phyloP scores from a whole-genome alignment of 2,113 vertebrate species.

The Chloroceryle aenea region DNA sequence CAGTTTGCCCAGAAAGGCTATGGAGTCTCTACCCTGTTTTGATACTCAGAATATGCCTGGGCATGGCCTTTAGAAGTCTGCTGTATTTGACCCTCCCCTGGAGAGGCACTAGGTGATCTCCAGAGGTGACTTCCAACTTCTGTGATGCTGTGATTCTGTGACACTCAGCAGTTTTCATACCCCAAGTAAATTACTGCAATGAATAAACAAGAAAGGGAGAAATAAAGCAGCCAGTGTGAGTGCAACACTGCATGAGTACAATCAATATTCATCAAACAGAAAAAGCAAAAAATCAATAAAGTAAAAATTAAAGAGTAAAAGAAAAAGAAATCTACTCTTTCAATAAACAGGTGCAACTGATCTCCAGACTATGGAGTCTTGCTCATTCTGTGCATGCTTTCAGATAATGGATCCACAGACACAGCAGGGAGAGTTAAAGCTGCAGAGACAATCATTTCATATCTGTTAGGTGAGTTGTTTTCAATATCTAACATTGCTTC shows the following conservation, averaged over 20 bases:
- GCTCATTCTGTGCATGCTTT: background rate
- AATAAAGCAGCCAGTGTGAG: constrained; percentile 22
- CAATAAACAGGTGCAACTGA: background rate
- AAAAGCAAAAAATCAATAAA: constrained; percentile 63
- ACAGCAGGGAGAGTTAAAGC: background rate
- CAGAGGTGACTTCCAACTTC: background rate
- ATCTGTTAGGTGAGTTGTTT: background rate
- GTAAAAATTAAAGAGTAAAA: constrained; percentile 58
- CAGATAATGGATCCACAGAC: background rate
- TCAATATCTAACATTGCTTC: background rate
- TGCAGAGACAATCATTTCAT: background rate
- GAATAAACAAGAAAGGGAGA: constrained; percentile 46
- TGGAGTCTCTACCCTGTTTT: background rate
- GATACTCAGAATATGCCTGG: background rate
- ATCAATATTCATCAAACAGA: constrained; percentile 64
- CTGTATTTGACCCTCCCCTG: background rate
- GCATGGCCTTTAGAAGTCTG: background rate
- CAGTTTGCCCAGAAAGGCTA: background rate
- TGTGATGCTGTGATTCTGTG: background rate
- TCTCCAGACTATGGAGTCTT: background rate
- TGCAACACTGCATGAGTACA: background rate
- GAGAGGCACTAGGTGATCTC: background rate
- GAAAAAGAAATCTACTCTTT: constrained; percentile 36
- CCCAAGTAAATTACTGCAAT: background rate
- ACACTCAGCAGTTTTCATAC: constrained; percentile 34